Evolutionary conservation across 2,113 vertebrate genomes (phyloP).

Genomic region (Brachypteracias leptosomus): DNA sequence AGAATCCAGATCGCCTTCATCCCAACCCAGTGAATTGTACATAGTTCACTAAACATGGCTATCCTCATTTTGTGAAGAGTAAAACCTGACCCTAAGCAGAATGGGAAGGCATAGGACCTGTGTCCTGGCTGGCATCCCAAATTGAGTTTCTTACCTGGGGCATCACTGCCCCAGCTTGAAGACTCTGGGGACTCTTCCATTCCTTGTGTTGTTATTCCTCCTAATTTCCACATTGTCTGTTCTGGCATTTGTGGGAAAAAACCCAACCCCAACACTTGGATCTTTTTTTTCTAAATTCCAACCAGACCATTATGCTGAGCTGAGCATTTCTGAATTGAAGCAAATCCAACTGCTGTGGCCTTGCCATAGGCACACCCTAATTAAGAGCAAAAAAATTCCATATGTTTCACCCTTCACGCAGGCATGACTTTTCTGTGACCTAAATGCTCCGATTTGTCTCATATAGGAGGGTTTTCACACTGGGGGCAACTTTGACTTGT

Average conservation of each 20-base stretch:
- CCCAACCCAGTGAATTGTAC: neutral
- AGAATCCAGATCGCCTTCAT: neutral
- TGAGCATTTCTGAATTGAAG: constrained; percentile 23
- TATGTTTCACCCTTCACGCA: constrained; percentile 32
- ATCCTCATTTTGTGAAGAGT: neutral
- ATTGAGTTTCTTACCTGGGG: neutral
- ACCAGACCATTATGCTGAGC: constrained; percentile 18
- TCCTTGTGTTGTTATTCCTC: neutral
- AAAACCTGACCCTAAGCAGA: neutral
- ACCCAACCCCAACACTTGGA: neutral
- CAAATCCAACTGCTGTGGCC: neutral
- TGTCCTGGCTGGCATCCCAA: neutral
- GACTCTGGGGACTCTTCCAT: neutral
- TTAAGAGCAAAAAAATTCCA: constrained; percentile 43
- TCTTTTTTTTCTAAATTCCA: neutral
- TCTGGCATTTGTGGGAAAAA: neutral
- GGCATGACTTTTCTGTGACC: constrained; percentile 20
- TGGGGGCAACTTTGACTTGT: neutral
- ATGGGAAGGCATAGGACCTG: neutral
- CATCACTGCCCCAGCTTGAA: neutral
- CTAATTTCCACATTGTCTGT: neutral
- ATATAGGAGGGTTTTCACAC: neutral
- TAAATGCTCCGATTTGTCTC: constrained; percentile 7
- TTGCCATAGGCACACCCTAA: constrained; percentile 29
- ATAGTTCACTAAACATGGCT: neutral